Conservation (phyloP, 2,113 vertebrate genomes). For the Mormyrus iriodes region DNA sequence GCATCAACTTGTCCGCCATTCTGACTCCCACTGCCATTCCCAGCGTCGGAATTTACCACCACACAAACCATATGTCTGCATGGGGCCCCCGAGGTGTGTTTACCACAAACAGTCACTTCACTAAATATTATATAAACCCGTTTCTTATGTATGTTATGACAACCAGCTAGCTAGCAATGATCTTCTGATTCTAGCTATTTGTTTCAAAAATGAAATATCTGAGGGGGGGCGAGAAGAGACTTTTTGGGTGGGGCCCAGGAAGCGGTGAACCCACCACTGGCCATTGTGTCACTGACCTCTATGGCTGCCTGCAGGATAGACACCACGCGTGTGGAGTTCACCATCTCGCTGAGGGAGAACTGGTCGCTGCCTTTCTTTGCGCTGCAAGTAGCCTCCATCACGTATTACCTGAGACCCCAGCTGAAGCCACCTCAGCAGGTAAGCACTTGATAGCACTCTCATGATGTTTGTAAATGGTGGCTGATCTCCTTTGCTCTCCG, state of each 20-base stretch:
- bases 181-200: neutral
- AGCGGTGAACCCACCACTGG: neutral
- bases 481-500: too few relatives aligned
- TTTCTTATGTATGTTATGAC: too few relatives aligned
- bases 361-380: slow-evolving; percentile 95
- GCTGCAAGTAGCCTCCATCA: slow-evolving; percentile 82
- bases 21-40: neutral
- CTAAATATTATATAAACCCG: neutral
- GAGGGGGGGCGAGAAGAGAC: neutral
- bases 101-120: neutral
- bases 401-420: slow-evolving; percentile 75
- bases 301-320: slow-evolving; percentile 69
- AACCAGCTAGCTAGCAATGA: neutral
- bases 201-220: neutral
- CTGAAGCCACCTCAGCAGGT: slow-evolving; percentile 73
- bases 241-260: neutral
- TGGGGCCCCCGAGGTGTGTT: neutral
- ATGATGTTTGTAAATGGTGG: neutral
- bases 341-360: slow-evolving; percentile 92
- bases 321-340: slow-evolving; percentile 94
- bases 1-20: neutral
- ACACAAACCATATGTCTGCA: neutral
- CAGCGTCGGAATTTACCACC: neutral
- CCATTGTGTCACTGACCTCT: neutral
- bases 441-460: slow-evolving; percentile 21